phyloP scores from a whole-genome alignment of 2,113 vertebrate genomes.

The Boulengeromyrus knoepffleri region DNA sequence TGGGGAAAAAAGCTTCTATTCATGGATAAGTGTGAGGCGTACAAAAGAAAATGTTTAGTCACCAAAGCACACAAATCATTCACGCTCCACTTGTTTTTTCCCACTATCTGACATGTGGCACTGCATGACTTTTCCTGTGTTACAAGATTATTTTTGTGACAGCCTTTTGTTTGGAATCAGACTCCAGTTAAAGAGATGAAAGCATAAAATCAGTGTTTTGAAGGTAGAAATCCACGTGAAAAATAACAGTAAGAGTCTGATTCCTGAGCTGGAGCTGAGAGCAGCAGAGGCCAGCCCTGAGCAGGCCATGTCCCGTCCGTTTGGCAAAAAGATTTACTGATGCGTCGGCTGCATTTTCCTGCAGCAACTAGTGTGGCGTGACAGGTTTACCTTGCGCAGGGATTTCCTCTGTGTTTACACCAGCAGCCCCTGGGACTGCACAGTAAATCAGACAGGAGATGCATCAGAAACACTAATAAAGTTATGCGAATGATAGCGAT shows the following conservation, averaged over 20 bases:
- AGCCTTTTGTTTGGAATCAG: not conserved
- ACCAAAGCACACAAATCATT: not conserved
- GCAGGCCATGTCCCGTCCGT: not conserved
- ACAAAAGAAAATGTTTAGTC: not conserved
- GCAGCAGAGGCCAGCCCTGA: not conserved
- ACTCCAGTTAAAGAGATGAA: not conserved
- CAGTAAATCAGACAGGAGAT: slow-evolving; percentile 64
- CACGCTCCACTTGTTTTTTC: not conserved
- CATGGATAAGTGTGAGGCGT: not conserved
- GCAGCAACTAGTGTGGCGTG: slow-evolving; percentile 39
- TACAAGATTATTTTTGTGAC: not conserved
- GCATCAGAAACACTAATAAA: slow-evolving; percentile 60
- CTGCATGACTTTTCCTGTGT: not conserved
- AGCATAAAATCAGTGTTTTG: not conserved
- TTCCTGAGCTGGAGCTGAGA: not conserved
- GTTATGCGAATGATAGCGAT: slow-evolving; percentile 56
- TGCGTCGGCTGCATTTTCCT: slow-evolving; percentile 33
- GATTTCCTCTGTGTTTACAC: slow-evolving; percentile 44
- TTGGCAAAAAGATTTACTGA: slow-evolving; percentile 6
- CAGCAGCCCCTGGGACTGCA: slow-evolving; percentile 51
- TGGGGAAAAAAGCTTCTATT: not conserved
- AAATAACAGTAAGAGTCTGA: not conserved
- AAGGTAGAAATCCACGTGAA: not conserved
- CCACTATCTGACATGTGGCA: not conserved
- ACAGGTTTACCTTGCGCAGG: slow-evolving; percentile 38